phyloP scores from a whole-genome alignment of 1,140 invertebrate species.

The Aleiodes sp. region DNA sequence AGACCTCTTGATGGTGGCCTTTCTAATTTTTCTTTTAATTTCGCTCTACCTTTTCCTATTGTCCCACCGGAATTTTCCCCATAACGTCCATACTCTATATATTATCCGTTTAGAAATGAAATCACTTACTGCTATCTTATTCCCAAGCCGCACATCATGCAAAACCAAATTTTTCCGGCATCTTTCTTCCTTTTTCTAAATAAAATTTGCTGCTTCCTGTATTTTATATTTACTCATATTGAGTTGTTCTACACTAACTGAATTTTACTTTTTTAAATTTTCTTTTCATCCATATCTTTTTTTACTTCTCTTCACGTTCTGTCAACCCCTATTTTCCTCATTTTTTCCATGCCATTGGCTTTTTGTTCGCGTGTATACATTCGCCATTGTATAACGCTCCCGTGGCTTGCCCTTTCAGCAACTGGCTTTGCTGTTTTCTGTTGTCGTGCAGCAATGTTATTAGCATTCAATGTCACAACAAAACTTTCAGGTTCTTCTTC shows the following conservation, averaged over 20 bases:
- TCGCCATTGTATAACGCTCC: background rate
- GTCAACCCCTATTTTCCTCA: background rate
- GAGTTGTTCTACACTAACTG: background rate
- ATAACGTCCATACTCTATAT: too few relatives aligned
- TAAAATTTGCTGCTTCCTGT: too few relatives aligned
- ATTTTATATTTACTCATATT: background rate
- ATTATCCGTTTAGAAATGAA: too few relatives aligned
- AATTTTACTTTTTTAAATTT: background rate
- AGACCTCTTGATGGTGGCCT: background rate
- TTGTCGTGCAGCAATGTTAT: slow-evolving; percentile 27
- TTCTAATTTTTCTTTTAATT: background rate
- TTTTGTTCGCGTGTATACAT: background rate
- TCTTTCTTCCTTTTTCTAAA: too few relatives aligned
- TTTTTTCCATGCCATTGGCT: background rate
- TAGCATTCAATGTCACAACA: slow-evolving; percentile 31
- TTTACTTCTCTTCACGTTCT: background rate
- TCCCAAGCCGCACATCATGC: too few relatives aligned
- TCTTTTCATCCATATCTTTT: background rate
- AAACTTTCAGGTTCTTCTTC: slow-evolving; percentile 12
- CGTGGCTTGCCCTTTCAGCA: background rate
- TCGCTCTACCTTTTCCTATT: background rate
- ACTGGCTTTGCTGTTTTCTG: slow-evolving; percentile 18
- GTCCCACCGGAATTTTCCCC: background rate
- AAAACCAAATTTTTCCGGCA: too few relatives aligned
- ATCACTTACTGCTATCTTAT: too few relatives aligned